Evolutionary conservation across 1,140 invertebrate species (phyloP).

Genomic region (Drosophila prosaltans): DNA sequence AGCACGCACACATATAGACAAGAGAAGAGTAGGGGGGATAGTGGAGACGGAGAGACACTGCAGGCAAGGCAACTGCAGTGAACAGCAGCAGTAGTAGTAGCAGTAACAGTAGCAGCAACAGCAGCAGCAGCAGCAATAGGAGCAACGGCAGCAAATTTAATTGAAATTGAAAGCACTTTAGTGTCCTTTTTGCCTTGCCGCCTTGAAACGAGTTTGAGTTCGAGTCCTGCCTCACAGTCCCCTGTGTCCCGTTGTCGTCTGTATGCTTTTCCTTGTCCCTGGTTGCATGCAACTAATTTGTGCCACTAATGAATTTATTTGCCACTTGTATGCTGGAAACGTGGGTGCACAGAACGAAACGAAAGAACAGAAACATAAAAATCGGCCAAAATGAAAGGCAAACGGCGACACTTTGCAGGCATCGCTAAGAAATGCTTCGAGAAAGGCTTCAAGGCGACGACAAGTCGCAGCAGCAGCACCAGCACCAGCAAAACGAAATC

Average conservation of each 20-base stretch:
- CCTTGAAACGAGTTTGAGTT: slow-evolving; percentile 18
- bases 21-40: slow-evolving; percentile 13
- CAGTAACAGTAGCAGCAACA: slow-evolving; percentile 38
- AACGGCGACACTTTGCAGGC: slow-evolving; percentile 59
- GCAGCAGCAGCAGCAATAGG: slow-evolving; percentile 35
- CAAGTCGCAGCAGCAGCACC: slow-evolving; percentile 37
- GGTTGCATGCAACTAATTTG: slow-evolving; percentile 79
- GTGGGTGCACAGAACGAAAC: slow-evolving; percentile 54
- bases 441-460: slow-evolving; percentile 57
- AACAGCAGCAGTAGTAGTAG: slow-evolving; percentile 33
- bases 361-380: slow-evolving; percentile 73
- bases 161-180: slow-evolving; percentile 82
- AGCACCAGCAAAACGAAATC: slow-evolving; percentile 55
- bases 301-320: slow-evolving; percentile 82
- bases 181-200: slow-evolving; percentile 64
- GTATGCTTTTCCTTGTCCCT: slow-evolving; percentile 25
- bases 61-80: no score
- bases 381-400: slow-evolving; percentile 58
- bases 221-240: slow-evolving; percentile 16
- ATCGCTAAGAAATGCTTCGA: slow-evolving; percentile 44
- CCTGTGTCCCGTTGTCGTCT: slow-evolving; percentile 20
- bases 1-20: slow-evolving; percentile 56
- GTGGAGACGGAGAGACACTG: background rate
- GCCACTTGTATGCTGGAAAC: slow-evolving; percentile 78
- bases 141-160: slow-evolving; percentile 69